Conservation (phyloP, 2,113 vertebrate genomes). For the Columba livia region DNA sequence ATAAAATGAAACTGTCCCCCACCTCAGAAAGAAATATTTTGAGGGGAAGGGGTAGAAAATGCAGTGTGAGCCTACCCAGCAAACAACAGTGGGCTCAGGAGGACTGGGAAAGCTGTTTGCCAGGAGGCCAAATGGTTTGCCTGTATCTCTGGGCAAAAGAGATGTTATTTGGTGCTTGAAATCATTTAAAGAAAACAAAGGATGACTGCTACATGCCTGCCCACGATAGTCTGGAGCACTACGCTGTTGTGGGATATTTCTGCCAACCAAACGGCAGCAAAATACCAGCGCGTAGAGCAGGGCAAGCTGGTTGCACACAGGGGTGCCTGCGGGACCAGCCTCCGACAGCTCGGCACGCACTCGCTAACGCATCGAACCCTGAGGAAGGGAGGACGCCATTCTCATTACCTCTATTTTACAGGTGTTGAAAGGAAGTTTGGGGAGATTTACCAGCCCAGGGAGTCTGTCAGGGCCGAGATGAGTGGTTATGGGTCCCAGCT, state of each 20-base stretch:
- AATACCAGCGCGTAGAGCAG: neutral
- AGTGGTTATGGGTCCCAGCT: neutral
- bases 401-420: neutral
- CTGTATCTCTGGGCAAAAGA: constrained; percentile 24
- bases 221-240: neutral
- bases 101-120: neutral
- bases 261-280: constrained; percentile 22
- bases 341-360: rapidly evolving
- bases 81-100: neutral
- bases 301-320: neutral
- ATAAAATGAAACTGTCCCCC: neutral
- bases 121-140: constrained; percentile 52
- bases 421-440: neutral
- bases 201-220: neutral
- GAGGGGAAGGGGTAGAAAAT: neutral
- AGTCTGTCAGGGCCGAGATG: neutral
- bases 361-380: rapidly evolving
- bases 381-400: rapidly evolving
- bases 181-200: constrained; percentile 53
- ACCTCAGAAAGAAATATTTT: neutral
- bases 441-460: neutral
- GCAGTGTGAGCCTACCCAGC: neutral
- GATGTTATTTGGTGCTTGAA: constrained; percentile 22
- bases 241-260: neutral
- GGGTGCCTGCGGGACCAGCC: neutral